phyloP scores from a whole-genome alignment of 2,797 vertebrate species.

The Triplophysa yarkandensis region DNA sequence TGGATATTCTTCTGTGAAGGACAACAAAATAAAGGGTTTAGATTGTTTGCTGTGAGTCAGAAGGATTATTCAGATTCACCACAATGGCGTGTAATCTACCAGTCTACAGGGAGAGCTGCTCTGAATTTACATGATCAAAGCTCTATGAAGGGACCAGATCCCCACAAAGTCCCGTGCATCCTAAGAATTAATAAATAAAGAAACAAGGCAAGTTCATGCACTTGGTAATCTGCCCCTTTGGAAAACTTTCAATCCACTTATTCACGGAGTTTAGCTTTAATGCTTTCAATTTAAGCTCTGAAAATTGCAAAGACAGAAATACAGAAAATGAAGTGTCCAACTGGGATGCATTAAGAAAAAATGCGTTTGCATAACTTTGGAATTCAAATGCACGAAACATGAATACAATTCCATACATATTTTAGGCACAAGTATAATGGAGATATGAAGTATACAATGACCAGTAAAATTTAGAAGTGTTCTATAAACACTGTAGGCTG shows the following conservation, averaged over 20 bases:
- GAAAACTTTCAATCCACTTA: conserved; percentile 75
- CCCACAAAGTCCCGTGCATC: conserved; percentile 67
- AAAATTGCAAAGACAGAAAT: conserved; percentile 66
- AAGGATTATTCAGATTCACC: conserved; percentile 77
- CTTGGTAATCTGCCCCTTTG: conserved; percentile 65
- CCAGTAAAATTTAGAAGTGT: background rate
- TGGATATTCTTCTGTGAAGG: conserved; percentile 75
- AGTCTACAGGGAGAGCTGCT: conserved; percentile 73
- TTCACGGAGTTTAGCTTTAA: conserved; percentile 71
- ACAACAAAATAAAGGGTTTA: conserved; percentile 72
- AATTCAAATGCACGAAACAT: background rate
- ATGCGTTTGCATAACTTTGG: conserved; percentile 29
- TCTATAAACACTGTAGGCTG: background rate
- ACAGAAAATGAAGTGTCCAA: conserved; percentile 50
- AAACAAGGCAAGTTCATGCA: conserved; percentile 55
- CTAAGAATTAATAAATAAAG: conserved; percentile 37
- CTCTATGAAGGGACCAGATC: conserved; percentile 65
- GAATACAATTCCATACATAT: background rate
- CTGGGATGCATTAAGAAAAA: conserved; percentile 27
- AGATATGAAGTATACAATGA: background rate
- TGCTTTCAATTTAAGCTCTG: conserved; percentile 73
- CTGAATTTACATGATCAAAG: conserved; percentile 66
- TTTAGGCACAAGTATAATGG: background rate
- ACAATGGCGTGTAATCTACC: conserved; percentile 80
- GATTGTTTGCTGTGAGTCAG: conserved; percentile 71